Percentiles rank a stretch among this genome's conserved stretches.
Conservation (phyloP, 2,113 vertebrate species). For the Pseudorasbora parva region DNA sequence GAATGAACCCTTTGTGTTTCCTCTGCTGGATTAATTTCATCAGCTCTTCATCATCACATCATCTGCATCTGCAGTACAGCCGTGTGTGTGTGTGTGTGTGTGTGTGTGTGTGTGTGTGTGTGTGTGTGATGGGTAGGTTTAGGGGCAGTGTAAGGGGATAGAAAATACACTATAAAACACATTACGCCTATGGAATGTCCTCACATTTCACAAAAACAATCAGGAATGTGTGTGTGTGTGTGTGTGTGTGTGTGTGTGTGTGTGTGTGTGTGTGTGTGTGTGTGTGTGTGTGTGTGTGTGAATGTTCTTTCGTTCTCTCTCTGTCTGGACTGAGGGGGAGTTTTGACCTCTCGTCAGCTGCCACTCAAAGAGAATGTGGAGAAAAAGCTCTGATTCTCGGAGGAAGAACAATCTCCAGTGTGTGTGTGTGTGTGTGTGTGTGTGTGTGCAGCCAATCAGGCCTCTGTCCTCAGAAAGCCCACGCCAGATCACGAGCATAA, state of each 20-base stretch:
- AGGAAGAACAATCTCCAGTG: not conserved
- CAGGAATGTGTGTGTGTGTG: no score
- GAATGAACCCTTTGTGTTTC: not conserved
- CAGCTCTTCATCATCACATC: conserved; percentile 6
- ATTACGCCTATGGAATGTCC: no score
- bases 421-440: not conserved
- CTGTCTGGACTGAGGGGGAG: not conserved
- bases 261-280: no score
- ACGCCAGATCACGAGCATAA: not conserved
- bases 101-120: no score
- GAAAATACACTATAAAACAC: no score
- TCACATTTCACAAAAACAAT: no score
- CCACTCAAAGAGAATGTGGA: not conserved
- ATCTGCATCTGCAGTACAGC: not conserved
- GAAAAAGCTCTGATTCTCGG: not conserved
- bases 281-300: no score
- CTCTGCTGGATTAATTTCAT: conserved; percentile 1
- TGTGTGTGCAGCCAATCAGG: not conserved
- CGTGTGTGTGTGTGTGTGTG: no score
- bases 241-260: no score
- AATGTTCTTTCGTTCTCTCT: not conserved
- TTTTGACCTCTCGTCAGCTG: not conserved
- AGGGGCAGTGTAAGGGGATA: no score
- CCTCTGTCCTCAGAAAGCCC: not conserved
- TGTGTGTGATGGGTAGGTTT: no score